Percentiles rank a stretch among this genome's conserved stretches.
Conservation (phyloP, 2,113 vertebrate genomes). For the Heptranchias perlo region DNA sequence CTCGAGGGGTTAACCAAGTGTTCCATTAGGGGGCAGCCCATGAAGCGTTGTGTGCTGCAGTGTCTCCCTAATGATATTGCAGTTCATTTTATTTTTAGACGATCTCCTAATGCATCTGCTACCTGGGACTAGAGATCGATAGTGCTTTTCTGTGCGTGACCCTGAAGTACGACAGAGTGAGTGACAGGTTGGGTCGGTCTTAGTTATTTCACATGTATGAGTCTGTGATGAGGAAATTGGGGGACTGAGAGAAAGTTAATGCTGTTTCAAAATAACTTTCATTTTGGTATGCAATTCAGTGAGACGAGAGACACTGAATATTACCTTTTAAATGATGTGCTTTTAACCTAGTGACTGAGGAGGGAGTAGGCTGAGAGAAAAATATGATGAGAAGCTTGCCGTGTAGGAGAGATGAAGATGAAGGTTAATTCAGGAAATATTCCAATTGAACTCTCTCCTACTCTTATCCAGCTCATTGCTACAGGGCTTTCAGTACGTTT, state of each 20-base stretch:
- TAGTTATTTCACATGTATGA: neutral
- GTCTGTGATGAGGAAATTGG: neutral
- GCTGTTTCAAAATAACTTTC: neutral
- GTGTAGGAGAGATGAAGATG: neutral
- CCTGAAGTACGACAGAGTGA: conserved; percentile 16
- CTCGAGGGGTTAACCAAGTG: conserved; percentile 4
- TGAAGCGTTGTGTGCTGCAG: neutral
- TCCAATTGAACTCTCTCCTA: neutral
- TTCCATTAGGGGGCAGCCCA: neutral
- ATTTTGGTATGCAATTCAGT: neutral
- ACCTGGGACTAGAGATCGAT: neutral
- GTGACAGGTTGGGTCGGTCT: neutral
- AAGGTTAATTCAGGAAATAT: conserved; percentile 13
- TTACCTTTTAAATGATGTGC: neutral
- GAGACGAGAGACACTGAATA: neutral
- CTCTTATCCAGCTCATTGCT: neutral
- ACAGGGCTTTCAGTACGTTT: neutral
- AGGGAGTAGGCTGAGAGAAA: neutral
- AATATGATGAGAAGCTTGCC: neutral
- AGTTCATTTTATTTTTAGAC: neutral
- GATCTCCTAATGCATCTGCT: neutral
- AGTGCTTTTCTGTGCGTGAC: neutral
- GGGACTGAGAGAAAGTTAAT: neutral
- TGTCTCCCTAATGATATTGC: neutral
- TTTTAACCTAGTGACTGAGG: conserved; percentile 11